A percentile compares a stretch with the other conserved stretches of the same genome.
Evolutionary conservation across 2,888 invertebrate species (phyloP).

Genomic region (Scaptomyza tumidula): DNA sequence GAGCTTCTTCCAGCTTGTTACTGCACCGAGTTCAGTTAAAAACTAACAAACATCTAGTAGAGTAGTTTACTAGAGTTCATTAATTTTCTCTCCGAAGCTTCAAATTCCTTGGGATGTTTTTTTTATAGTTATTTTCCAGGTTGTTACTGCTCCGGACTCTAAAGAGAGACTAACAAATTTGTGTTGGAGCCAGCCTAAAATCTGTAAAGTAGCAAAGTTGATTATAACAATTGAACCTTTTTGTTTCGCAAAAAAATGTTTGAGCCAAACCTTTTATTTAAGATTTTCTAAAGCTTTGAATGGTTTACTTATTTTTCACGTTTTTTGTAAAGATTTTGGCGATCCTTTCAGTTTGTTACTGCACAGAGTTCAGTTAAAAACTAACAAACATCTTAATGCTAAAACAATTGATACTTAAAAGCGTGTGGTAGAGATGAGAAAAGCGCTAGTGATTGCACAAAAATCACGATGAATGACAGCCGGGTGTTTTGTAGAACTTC

Average conservation of each 20-base stretch:
- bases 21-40: neutral
- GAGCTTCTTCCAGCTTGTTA: neutral
- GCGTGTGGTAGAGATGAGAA: neutral
- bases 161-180: neutral
- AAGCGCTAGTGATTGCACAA: neutral
- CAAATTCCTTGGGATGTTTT: too few relatives aligned
- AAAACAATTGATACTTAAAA: neutral
- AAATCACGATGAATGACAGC: neutral
- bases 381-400: neutral
- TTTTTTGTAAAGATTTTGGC: neutral
- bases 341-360: neutral
- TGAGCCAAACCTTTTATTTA: neutral
- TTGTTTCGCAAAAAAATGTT: neutral
- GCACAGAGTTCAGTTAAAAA: neutral
- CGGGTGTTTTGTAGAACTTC: neutral
- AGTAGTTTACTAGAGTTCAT: too few relatives aligned
- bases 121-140: neutral
- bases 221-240: neutral
- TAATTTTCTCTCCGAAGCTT: too few relatives aligned
- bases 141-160: neutral
- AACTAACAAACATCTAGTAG: neutral
- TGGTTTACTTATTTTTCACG: too few relatives aligned
- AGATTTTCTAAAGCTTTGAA: neutral
- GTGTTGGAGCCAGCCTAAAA: neutral
- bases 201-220: neutral